These are phyloP conservation scores for Lithosia quadra DNA, from an alignment of 2,888 invertebrate species.

Conservation along the genomic window DNA sequence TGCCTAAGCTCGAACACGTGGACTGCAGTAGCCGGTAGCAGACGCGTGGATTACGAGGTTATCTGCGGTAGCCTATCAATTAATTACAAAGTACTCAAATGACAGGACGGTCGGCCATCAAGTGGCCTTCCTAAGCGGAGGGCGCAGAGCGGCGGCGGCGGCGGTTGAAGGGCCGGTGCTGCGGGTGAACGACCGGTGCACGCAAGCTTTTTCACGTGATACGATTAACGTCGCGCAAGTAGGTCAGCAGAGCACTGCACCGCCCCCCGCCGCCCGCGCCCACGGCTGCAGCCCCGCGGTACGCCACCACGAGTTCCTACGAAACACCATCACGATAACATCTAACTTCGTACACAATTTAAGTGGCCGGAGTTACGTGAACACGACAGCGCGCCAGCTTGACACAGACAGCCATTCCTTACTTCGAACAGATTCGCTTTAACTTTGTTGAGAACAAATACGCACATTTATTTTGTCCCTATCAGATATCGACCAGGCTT, in stretches of 20 bases:
- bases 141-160: slow-evolving; percentile 27
- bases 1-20: background rate
- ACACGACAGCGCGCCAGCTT: slow-evolving; percentile 16
- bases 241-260: slow-evolving; percentile 74
- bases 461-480: slow-evolving; percentile 15
- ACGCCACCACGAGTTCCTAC: slow-evolving; percentile 16
- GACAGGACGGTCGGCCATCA: background rate
- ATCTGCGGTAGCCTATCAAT: background rate
- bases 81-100: slow-evolving; percentile 5
- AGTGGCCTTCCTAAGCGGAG: slow-evolving; percentile 19
- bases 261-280: slow-evolving; percentile 47
- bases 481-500: slow-evolving; percentile 24
- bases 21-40: background rate
- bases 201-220: slow-evolving; percentile 79
- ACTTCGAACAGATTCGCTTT: slow-evolving; percentile 20
- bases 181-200: slow-evolving; percentile 70
- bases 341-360: slow-evolving; percentile 24
- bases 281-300: slow-evolving; percentile 37
- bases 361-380: slow-evolving; percentile 9
- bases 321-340: slow-evolving; percentile 26
- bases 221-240: slow-evolving; percentile 73
- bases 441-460: slow-evolving; percentile 21
- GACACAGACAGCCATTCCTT: slow-evolving; percentile 20
- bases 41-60: background rate
- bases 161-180: slow-evolving; percentile 49